phyloP scores from a whole-genome alignment of 2,888 invertebrate genomes.

The Trissoscelio sp. region DNA sequence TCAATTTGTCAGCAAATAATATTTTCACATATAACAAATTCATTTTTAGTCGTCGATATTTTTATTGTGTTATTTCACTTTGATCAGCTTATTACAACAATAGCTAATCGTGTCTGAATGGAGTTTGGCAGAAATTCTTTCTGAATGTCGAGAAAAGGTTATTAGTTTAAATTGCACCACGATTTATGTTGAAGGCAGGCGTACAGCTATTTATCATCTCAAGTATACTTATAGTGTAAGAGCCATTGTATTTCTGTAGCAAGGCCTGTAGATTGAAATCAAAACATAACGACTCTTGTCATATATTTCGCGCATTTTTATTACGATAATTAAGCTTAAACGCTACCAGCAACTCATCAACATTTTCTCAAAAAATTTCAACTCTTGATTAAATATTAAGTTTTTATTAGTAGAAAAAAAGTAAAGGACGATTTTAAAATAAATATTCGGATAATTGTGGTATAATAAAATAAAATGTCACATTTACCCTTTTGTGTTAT shows the following conservation, averaged over 20 bases:
- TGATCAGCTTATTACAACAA: conserved; percentile 60
- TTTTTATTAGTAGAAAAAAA: too few relatives aligned
- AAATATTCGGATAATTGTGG: too few relatives aligned
- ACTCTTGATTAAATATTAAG: too few relatives aligned
- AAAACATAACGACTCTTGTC: conserved; percentile 55
- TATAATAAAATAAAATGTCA: too few relatives aligned
- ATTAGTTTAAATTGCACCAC: conserved; percentile 65
- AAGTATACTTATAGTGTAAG: conserved; percentile 52
- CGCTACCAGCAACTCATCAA: conserved; percentile 37
- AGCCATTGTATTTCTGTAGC: conserved; percentile 61
- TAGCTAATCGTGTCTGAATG: conserved; percentile 45
- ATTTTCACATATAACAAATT: conserved; percentile 16
- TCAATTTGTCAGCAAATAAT: conserved; percentile 17
- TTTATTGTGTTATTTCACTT: not conserved
- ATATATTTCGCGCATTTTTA: conserved; percentile 54
- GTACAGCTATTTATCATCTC: conserved; percentile 58
- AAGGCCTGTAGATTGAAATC: conserved; percentile 63
- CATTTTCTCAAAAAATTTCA: not conserved
- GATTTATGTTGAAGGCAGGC: conserved; percentile 57
- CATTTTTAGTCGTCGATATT: conserved; percentile 13
- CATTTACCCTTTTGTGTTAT: too few relatives aligned
- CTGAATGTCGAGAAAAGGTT: conserved; percentile 59
- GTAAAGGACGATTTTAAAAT: too few relatives aligned
- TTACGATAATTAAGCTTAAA: conserved; percentile 44
- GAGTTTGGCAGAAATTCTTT: conserved; percentile 57